phyloP scores from a whole-genome alignment of 37 sponge, comb jelly and placozoan genomes.

The Bolinopsis microptera region DNA sequence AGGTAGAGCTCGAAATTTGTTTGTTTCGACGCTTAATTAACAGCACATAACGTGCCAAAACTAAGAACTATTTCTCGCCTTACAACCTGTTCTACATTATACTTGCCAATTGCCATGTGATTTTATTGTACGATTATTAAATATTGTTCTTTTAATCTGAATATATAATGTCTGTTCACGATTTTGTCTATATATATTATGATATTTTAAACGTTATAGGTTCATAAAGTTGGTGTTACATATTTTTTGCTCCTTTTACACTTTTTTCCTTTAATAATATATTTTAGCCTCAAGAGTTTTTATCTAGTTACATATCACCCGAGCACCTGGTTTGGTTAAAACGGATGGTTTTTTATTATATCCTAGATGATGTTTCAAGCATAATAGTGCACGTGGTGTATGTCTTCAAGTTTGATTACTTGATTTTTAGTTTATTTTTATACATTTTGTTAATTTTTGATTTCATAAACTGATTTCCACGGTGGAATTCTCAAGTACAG shows the following conservation, averaged over 20 bases:
- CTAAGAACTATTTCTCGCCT: no score
- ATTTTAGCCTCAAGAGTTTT: background rate
- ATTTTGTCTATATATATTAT: background rate
- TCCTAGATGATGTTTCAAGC: no score
- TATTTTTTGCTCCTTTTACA: background rate
- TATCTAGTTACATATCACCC: no score
- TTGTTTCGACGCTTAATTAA: no score
- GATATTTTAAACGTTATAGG: background rate
- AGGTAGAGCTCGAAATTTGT: no score
- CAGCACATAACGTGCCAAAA: no score
- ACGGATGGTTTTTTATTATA: no score
- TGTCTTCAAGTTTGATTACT: background rate
- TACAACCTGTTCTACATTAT: no score
- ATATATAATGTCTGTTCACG: constrained; percentile 12
- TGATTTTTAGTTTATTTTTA: background rate
- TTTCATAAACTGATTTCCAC: background rate
- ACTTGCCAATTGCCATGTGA: no score
- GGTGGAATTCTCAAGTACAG: background rate
- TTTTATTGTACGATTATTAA: background rate
- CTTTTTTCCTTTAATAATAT: background rate
- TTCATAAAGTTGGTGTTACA: background rate
- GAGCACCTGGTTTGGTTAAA: no score
- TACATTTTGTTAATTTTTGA: background rate
- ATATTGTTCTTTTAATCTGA: background rate
- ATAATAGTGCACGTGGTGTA: background rate